Conservation (phyloP, 2,113 vertebrate genomes). For the Xiphophorus couchianus region DNA sequence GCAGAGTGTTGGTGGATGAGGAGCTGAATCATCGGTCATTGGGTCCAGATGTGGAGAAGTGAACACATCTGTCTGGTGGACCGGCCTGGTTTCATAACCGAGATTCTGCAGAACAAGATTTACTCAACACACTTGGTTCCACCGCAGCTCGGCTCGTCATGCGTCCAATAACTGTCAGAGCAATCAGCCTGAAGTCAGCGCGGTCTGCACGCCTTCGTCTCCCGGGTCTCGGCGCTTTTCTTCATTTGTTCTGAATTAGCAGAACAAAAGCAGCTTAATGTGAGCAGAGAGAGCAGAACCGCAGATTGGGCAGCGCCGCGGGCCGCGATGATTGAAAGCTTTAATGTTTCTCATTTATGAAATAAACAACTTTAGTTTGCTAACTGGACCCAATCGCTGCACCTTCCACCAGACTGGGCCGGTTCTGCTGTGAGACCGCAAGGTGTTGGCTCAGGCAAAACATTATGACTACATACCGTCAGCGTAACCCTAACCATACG, state of each 20-base stretch:
- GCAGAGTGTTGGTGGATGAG: not conserved
- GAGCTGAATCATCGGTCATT: not conserved
- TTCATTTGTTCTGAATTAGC: conserved; percentile 20
- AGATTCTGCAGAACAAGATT: not conserved
- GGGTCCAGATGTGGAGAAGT: not conserved
- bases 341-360: conserved; percentile 6
- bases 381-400: not conserved
- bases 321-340: not conserved
- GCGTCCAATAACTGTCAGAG: too few relatives aligned
- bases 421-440: not conserved
- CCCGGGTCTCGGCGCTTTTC: not conserved
- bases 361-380: not conserved
- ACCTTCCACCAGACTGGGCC: not conserved
- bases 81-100: too few relatives aligned
- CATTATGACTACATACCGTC: too few relatives aligned
- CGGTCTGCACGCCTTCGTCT: not conserved
- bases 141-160: not conserved
- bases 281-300: not conserved
- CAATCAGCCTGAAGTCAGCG: too few relatives aligned
- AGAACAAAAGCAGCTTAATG: conserved; percentile 10
- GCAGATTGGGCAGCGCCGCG: too few relatives aligned
- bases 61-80: not conserved
- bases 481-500: too few relatives aligned
- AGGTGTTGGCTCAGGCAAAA: not conserved
- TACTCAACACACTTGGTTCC: not conserved